Percentiles rank a stretch among this genome's conserved stretches.
phyloP scores from a whole-genome alignment of 2,888 invertebrate genomes.

The Alviniconcha strummeri region DNA sequence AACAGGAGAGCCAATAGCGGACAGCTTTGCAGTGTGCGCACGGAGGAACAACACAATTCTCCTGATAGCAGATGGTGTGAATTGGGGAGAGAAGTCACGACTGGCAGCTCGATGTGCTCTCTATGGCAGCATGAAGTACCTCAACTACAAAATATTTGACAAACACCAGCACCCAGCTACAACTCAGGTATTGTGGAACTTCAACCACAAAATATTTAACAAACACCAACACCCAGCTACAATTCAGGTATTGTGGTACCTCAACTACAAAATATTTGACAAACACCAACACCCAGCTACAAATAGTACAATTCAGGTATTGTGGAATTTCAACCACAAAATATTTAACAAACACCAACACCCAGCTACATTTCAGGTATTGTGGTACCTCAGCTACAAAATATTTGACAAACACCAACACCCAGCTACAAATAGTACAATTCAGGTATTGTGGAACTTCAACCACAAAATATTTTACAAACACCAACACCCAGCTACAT shows the following conservation, averaged over 20 bases:
- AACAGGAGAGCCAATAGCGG: conserved; percentile 88
- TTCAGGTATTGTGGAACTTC: conserved; percentile 67
- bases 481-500: too few species aligned
- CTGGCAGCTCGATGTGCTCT: conserved; percentile 90
- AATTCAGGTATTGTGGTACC: conserved; percentile 74
- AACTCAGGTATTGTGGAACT: conserved; percentile 69
- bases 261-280: conserved; percentile 77
- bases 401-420: conserved; percentile 66
- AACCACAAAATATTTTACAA: too few species aligned
- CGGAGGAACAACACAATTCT: conserved; percentile 83
- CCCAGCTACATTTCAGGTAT: too few species aligned
- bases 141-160: conserved; percentile 77
- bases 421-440: conserved; percentile 71
- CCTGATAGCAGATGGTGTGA: conserved; percentile 91
- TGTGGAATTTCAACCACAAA: too few species aligned
- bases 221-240: too few species aligned
- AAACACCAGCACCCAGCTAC: conserved; percentile 67
- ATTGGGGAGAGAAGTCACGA: conserved; percentile 92
- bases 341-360: too few species aligned
- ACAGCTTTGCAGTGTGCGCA: conserved; percentile 86
- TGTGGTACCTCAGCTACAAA: conserved; percentile 79
- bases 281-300: conserved; percentile 67
- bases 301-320: conserved; percentile 74
- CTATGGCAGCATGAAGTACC: conserved; percentile 87
- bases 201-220: too few species aligned